Evolutionary conservation across 2,888 invertebrate genomes (phyloP).

Genomic region (Caenorhabditis sulstoni): DNA sequence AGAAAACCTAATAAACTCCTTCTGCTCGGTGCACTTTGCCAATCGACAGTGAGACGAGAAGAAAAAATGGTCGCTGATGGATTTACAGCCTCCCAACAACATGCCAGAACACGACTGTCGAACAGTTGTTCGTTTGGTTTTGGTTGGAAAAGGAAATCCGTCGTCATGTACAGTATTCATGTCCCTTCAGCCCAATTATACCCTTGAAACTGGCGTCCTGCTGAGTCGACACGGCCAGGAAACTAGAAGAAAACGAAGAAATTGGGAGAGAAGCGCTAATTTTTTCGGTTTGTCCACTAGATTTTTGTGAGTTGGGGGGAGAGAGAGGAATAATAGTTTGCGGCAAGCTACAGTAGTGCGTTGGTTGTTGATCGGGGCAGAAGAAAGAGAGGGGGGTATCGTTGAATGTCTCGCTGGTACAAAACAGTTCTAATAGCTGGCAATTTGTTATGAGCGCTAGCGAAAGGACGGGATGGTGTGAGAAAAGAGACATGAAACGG

Average conservation of each 20-base stretch:
- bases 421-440: slow-evolving; percentile 57
- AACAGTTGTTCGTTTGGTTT: not conserved
- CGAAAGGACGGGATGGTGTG: slow-evolving; percentile 30
- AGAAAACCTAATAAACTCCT: too few relatives aligned
- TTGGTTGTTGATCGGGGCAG: slow-evolving; percentile 6
- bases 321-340: too few relatives aligned
- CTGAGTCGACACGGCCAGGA: slow-evolving; percentile 33
- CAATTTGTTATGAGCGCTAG: slow-evolving; percentile 50
- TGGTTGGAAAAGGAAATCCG: slow-evolving; percentile 7
- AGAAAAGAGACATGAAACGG: slow-evolving; percentile 8
- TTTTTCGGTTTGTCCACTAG: slow-evolving; percentile 5
- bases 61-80: too few relatives aligned
- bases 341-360: too few relatives aligned
- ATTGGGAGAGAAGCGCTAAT: slow-evolving; percentile 7
- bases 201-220: slow-evolving; percentile 51
- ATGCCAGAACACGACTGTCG: not conserved
- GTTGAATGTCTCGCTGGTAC: slow-evolving; percentile 15
- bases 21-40: too few relatives aligned
- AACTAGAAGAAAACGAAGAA: slow-evolving; percentile 25
- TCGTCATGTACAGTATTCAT: slow-evolving; percentile 36
- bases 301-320: not conserved
- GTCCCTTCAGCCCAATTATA: slow-evolving; percentile 35
- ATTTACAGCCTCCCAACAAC: not conserved
- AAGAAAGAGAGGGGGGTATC: not conserved
- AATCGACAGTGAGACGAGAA: too few relatives aligned